Evolutionary conservation across 2,888 invertebrate genomes (phyloP).

Genomic region (Patella ulyssiponensis): DNA sequence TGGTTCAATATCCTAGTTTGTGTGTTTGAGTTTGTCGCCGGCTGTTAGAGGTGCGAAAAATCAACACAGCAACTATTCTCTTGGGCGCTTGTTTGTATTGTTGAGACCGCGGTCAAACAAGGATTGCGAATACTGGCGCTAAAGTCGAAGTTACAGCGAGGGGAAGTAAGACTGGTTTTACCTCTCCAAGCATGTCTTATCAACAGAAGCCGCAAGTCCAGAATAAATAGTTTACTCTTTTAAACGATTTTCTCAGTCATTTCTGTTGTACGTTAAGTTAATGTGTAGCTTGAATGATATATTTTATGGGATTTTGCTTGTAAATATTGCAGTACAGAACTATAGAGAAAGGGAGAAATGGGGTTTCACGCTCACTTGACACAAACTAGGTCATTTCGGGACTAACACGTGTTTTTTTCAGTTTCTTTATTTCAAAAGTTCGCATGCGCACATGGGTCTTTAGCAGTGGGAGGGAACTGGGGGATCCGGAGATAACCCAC

Average conservation of each 20-base stretch:
- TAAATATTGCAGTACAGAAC: no score
- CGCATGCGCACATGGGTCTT: no score
- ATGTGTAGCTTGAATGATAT: no score
- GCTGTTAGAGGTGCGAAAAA: slow-evolving; percentile 1
- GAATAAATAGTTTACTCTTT: background rate
- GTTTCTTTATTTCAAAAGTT: no score
- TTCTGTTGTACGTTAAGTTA: background rate
- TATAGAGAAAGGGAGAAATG: no score
- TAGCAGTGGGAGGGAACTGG: no score
- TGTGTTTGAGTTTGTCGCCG: background rate
- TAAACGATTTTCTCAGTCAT: background rate
- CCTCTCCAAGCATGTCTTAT: background rate
- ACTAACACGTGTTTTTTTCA: no score
- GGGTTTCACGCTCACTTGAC: no score
- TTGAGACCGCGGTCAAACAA: background rate
- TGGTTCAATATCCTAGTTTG: background rate
- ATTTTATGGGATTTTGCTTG: no score
- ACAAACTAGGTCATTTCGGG: no score
- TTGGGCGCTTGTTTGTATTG: background rate
- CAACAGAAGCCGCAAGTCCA: background rate
- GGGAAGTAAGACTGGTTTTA: background rate
- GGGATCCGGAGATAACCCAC: no score
- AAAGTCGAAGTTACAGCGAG: background rate
- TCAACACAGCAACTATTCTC: background rate
- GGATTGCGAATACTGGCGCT: no score